Evolutionary conservation across 2,113 vertebrate genomes (phyloP).

Genomic region (Leptocoma aspasia): DNA sequence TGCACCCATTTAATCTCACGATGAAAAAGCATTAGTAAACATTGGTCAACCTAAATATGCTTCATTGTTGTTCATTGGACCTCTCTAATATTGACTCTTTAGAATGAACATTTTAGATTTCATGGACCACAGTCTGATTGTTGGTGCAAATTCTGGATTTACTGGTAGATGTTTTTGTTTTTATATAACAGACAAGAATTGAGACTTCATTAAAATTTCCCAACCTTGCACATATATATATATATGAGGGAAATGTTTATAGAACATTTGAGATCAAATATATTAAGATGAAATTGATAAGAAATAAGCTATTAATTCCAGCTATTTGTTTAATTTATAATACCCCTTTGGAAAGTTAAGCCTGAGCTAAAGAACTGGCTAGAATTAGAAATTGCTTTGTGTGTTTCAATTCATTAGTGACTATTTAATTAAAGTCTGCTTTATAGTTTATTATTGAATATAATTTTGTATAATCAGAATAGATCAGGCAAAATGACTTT

Average conservation of each 20-base stretch:
- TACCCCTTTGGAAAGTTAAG: neutral
- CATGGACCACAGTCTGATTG: neutral
- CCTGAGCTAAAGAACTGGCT: neutral
- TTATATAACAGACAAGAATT: neutral
- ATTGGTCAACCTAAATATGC: neutral
- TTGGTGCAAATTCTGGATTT: neutral
- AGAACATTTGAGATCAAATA: neutral
- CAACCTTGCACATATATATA: neutral
- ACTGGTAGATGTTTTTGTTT: neutral
- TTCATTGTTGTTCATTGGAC: neutral
- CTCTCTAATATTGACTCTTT: neutral
- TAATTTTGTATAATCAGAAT: constrained; percentile 23
- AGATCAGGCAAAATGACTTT: neutral
- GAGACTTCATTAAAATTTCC: neutral
- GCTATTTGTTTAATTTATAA: neutral
- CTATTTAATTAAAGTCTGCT: constrained; percentile 30
- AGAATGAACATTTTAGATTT: neutral
- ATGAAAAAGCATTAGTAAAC: neutral
- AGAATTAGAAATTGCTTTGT: constrained; percentile 22
- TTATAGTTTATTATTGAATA: constrained; percentile 20
- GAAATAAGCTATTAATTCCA: neutral
- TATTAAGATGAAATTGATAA: neutral
- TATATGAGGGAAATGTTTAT: neutral
- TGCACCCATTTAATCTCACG: neutral
- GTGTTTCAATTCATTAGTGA: neutral